These are phyloP conservation scores for Pseudopipra pipra DNA, from an alignment of 2,113 vertebrate genomes.

Conservation along the genomic window DNA sequence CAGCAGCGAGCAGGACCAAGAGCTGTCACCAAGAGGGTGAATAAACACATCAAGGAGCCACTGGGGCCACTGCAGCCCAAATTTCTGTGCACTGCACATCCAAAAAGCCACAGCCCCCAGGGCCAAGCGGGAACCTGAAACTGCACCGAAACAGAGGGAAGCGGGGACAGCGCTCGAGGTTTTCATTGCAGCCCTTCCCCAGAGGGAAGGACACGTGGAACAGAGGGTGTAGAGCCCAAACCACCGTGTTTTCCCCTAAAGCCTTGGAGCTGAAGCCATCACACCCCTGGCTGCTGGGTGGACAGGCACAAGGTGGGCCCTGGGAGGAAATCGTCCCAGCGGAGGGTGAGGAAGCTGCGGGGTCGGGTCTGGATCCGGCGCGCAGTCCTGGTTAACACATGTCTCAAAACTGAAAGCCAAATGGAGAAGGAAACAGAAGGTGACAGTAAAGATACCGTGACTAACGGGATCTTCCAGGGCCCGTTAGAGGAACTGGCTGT, in stretches of 20 bases:
- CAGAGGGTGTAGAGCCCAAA: accelerated
- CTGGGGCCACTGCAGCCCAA: background rate
- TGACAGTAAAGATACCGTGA: conserved; percentile 50
- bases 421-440: conserved; percentile 67
- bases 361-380: background rate
- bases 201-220: accelerated
- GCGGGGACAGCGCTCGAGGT: accelerated
- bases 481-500: conserved; percentile 12
- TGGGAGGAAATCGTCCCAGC: conserved; percentile 2
- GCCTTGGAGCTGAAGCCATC: background rate
- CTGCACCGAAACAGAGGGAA: background rate
- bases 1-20: background rate
- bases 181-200: background rate
- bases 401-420: conserved; percentile 39
- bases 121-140: accelerated
- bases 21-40: accelerated
- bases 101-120: accelerated
- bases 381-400: conserved; percentile 43
- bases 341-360: conserved; percentile 36
- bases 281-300: background rate
- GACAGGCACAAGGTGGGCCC: background rate
- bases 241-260: accelerated
- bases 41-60: accelerated
- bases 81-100: accelerated
- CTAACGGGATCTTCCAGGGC: conserved; percentile 30